Conservation (phyloP, 2,888 invertebrate species). For the Creontiades dilutus region DNA sequence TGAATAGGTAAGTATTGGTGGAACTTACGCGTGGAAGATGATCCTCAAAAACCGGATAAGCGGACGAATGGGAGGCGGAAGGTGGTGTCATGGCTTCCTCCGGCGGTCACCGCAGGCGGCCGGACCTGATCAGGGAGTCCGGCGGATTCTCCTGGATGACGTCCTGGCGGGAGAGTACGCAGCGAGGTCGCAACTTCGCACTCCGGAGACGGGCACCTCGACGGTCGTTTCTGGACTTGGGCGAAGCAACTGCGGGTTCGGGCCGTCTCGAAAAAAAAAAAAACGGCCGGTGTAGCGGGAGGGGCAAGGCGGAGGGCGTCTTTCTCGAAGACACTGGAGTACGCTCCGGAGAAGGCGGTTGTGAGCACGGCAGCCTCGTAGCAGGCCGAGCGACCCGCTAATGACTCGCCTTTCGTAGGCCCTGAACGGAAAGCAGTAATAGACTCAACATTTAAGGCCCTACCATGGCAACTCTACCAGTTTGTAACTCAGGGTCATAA, state of each 20-base stretch:
- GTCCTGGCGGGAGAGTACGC: slow-evolving; percentile 32
- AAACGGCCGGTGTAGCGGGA: not conserved
- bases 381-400: not conserved
- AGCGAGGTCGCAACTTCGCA: not conserved
- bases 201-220: slow-evolving; percentile 3
- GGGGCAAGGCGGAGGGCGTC: not conserved
- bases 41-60: slow-evolving; percentile 27
- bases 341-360: slow-evolving; percentile 14
- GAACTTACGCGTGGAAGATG: slow-evolving; percentile 24
- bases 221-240: not conserved
- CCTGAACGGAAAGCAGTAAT: not conserved
- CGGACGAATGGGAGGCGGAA: not conserved
- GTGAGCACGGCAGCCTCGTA: not conserved
- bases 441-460: too few species aligned
- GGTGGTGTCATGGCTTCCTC: slow-evolving; percentile 52
- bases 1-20: not conserved
- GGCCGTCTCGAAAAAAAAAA: not conserved
- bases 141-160: not conserved
- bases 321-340: slow-evolving; percentile 31
- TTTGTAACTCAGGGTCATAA: too few species aligned
- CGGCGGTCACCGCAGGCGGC: not conserved
- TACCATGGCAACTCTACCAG: too few species aligned
- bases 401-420: not conserved
- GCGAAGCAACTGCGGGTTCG: not conserved
- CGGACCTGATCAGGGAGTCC: not conserved